Evolutionary conservation across 1,140 invertebrate species (phyloP).

Genomic region (Adelges cooleyi): DNA sequence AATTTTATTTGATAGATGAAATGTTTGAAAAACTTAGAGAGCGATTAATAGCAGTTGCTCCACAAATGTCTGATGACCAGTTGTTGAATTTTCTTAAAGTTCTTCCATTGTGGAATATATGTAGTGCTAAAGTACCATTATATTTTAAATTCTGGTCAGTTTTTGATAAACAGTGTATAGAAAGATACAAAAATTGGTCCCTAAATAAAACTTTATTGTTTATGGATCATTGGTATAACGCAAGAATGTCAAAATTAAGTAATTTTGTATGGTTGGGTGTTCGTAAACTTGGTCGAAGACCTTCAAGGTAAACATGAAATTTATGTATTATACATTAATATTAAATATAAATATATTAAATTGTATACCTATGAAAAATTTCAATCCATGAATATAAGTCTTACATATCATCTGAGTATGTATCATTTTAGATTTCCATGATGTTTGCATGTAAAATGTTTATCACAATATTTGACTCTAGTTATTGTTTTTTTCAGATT

Average conservation of each 20-base stretch:
- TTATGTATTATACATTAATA: no score
- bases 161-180: neutral
- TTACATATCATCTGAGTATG: neutral
- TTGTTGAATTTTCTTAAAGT: neutral
- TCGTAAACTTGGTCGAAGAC: neutral
- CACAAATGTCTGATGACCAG: neutral
- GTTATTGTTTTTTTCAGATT: neutral
- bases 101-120: neutral
- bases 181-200: neutral
- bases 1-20: neutral
- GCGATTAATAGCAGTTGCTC: neutral
- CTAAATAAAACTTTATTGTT: neutral
- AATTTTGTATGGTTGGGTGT: constrained; percentile 2
- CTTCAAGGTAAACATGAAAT: neutral
- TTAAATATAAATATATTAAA: neutral
- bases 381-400: neutral
- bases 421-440: neutral
- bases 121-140: neutral
- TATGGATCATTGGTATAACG: constrained; percentile 10
- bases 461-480: neutral
- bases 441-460: neutral
- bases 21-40: neutral
- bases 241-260: neutral
- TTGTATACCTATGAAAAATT: neutral
- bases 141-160: neutral